These are phyloP conservation scores for Alloplasta piceator DNA, from an alignment of 2,888 invertebrate genomes.

Conservation along the genomic window DNA sequence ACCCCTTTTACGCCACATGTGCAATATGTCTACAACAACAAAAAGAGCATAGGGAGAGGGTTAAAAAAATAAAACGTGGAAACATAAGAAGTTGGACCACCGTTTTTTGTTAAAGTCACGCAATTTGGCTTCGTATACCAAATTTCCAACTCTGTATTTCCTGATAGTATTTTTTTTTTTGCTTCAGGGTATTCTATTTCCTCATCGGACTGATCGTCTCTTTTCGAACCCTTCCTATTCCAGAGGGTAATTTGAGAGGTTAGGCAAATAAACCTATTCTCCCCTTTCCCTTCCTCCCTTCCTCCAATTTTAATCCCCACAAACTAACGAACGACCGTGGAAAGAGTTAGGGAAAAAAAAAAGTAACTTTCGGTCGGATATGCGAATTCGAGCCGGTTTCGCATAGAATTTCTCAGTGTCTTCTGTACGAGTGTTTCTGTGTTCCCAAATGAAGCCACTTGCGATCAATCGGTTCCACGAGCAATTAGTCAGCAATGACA, in stretches of 20 bases:
- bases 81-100: conserved; percentile 35
- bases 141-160: conserved; percentile 50
- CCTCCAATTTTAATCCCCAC: conserved; percentile 12
- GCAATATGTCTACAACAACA: conserved; percentile 13
- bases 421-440: not conserved
- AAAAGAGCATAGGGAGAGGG: conserved; percentile 24
- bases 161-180: conserved; percentile 22
- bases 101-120: conserved; percentile 39
- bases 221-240: conserved; percentile 17
- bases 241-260: conserved; percentile 59
- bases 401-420: conserved; percentile 33
- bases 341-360: not conserved
- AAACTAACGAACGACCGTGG: conserved; percentile 27
- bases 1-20: conserved; percentile 3
- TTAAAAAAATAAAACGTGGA: conserved; percentile 23
- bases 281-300: not conserved
- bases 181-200: conserved; percentile 40
- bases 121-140: conserved; percentile 55
- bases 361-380: conserved; percentile 53
- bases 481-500: conserved; percentile 58
- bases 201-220: conserved; percentile 50
- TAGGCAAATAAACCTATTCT: conserved; percentile 42
- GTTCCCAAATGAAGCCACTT: not conserved
- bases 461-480: conserved; percentile 65
- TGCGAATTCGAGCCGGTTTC: conserved; percentile 40